Conservation (phyloP, 2,797 vertebrate genomes). For the Brachymystax lenok region DNA sequence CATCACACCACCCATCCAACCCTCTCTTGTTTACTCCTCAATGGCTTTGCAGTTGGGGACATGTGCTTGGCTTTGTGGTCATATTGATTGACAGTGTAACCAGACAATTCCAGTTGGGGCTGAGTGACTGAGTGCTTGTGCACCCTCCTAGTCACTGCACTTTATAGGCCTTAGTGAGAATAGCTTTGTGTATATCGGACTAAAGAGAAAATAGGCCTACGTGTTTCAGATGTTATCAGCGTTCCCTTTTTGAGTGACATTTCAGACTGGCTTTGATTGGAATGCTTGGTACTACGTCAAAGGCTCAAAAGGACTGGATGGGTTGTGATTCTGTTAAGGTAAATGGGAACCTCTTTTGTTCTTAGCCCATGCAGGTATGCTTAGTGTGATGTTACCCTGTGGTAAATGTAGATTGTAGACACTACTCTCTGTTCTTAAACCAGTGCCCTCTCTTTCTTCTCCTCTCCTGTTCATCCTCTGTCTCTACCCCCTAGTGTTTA, state of each 20-base stretch:
- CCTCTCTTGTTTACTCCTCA: background rate
- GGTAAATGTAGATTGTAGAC: too few species aligned
- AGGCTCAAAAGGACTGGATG: background rate
- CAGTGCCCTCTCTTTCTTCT: background rate
- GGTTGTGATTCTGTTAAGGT: background rate
- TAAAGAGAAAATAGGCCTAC: background rate
- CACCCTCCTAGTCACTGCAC: background rate
- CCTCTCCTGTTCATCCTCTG: background rate
- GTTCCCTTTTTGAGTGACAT: background rate
- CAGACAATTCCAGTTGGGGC: background rate
- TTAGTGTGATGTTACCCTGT: background rate
- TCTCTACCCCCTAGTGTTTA: background rate
- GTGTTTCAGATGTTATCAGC: background rate
- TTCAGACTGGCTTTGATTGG: background rate
- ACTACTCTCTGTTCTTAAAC: too few species aligned
- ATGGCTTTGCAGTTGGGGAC: slow-evolving; percentile 1
- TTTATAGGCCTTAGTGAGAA: background rate
- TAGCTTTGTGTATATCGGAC: background rate
- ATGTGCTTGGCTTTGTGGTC: slow-evolving; percentile 5
- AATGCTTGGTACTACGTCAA: background rate
- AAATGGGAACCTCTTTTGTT: background rate
- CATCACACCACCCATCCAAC: background rate
- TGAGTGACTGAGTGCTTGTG: background rate
- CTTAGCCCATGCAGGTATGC: background rate
- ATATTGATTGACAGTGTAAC: slow-evolving; percentile 1